These are phyloP conservation scores for Batillaria attramentaria DNA, from an alignment of 1,140 invertebrate species.

Conservation along the genomic window DNA sequence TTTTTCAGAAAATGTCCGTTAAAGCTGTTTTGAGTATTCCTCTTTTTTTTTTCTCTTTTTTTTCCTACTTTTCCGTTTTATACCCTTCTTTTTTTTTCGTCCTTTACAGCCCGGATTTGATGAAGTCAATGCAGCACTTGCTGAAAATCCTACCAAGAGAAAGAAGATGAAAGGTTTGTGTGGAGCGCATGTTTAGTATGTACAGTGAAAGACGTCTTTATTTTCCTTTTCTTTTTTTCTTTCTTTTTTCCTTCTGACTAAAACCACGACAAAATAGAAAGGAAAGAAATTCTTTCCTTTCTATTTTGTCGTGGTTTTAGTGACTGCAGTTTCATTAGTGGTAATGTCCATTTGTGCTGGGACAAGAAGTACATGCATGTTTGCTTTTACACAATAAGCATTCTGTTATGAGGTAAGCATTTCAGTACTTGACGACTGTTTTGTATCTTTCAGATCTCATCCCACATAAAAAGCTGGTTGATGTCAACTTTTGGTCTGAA, in stretches of 20 bases:
- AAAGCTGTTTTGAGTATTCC: too few species aligned
- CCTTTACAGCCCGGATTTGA: slow-evolving; percentile 76
- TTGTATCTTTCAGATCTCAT: slow-evolving; percentile 60
- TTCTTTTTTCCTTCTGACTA: neutral
- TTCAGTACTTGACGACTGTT: too few species aligned
- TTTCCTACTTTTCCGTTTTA: too few species aligned
- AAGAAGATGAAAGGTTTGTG: slow-evolving; percentile 67
- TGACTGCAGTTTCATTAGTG: too few species aligned
- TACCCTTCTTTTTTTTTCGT: too few species aligned
- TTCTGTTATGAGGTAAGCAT: too few species aligned
- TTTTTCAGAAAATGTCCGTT: too few species aligned
- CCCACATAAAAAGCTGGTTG: slow-evolving; percentile 74
- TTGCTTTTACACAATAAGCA: too few species aligned
- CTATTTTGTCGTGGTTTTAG: too few species aligned
- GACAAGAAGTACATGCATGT: too few species aligned
- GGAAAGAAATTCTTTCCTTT: neutral
- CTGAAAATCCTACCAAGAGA: slow-evolving; percentile 64
- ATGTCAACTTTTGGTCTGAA: slow-evolving; percentile 86
- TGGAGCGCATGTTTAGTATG: neutral
- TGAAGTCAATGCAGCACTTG: slow-evolving; percentile 69
- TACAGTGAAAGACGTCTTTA: neutral
- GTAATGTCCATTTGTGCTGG: too few species aligned
- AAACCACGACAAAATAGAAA: neutral
- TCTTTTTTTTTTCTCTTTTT: slow-evolving; percentile 35
- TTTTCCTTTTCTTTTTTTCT: neutral